A percentile compares a stretch with the other conserved stretches of the same genome.
Conservation (phyloP, 23 tunicate genomes). For the Corella eumyota region DNA sequence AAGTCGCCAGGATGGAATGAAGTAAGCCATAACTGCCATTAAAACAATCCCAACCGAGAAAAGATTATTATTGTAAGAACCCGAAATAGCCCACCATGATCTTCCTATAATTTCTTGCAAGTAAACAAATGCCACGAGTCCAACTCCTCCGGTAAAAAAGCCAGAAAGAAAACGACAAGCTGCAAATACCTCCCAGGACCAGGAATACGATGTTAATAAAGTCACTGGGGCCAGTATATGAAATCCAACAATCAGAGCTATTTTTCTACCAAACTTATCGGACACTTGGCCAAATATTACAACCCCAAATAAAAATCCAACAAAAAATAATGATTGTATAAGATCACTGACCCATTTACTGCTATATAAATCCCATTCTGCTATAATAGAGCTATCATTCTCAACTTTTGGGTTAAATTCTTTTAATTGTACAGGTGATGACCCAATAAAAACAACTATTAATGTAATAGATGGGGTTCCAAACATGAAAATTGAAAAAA, state of each 20-base stretch:
- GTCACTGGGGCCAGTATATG: slow-evolving; percentile 22
- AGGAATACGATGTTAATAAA: slow-evolving; percentile 23
- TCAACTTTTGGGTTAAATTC: slow-evolving; percentile 13
- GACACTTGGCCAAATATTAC: slow-evolving; percentile 69
- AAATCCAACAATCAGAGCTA: slow-evolving; percentile 12
- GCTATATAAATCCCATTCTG: slow-evolving; percentile 50
- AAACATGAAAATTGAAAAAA: slow-evolving; percentile 2
- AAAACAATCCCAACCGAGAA: slow-evolving; percentile 18
- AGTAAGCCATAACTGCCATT: slow-evolving; percentile 11
- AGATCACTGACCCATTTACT: slow-evolving; percentile 36
- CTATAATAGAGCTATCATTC: slow-evolving; percentile 27
- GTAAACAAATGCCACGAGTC: slow-evolving; percentile 49
- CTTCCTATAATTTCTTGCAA: slow-evolving; percentile 64
- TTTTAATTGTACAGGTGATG: not conserved
- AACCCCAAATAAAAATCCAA: slow-evolving; percentile 74
- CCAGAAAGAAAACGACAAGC: slow-evolving; percentile 62
- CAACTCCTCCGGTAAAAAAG: slow-evolving; percentile 52
- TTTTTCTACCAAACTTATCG: slow-evolving; percentile 66
- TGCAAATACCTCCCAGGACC: slow-evolving; percentile 36
- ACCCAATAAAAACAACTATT: slow-evolving; percentile 1
- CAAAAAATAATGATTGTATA: slow-evolving; percentile 65
- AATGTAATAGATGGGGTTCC: not conserved
- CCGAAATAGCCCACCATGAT: slow-evolving; percentile 51
- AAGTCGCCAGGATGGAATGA: slow-evolving; percentile 25
- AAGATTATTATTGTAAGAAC: slow-evolving; percentile 2